Evolutionary conservation across 2,888 invertebrate genomes (phyloP).

Genomic region (Scaptomyza polygonia): DNA sequence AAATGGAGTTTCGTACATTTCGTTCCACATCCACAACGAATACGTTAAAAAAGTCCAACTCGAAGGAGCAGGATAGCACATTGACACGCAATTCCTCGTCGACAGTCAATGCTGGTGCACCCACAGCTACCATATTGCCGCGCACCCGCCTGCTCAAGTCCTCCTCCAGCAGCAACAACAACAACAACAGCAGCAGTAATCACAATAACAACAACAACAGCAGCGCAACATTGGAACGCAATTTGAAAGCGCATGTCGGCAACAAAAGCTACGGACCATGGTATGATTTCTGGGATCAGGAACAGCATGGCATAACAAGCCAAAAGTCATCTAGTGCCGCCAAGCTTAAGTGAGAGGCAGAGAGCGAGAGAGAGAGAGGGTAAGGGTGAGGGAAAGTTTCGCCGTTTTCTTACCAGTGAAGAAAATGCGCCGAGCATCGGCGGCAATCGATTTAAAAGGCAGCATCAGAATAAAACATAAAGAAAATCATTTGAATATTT

Average conservation of each 20-base stretch:
- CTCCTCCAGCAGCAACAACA: constrained; percentile 48
- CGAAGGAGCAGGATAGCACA: constrained; percentile 84
- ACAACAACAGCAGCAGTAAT: constrained; percentile 22
- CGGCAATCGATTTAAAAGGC: constrained; percentile 17
- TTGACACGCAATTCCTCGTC: constrained; percentile 85
- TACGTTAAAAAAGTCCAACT: constrained; percentile 80
- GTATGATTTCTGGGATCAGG: constrained; percentile 92
- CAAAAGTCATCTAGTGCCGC: constrained; percentile 63
- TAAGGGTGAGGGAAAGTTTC: constrained; percentile 50
- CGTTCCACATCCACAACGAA: constrained; percentile 84
- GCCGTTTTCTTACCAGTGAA: constrained; percentile 80
- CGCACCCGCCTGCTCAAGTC: constrained; percentile 82
- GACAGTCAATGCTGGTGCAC: constrained; percentile 83
- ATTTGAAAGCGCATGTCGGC: constrained; percentile 59
- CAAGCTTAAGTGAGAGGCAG: constrained; percentile 61
- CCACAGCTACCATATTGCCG: constrained; percentile 82
- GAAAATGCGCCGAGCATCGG: constrained; percentile 71
- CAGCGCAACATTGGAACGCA: constrained; percentile 74
- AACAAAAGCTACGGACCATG: constrained; percentile 92
- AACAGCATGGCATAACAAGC: constrained; percentile 66
- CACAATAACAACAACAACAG: constrained; percentile 65
- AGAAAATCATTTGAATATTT: not conserved
- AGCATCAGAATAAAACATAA: not conserved
- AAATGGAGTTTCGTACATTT: constrained; percentile 85
- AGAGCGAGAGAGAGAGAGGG: not conserved